These are phyloP conservation scores for Phrynocephalus versicolor DNA, from an alignment of 2,113 vertebrate genomes.

Conservation along the genomic window DNA sequence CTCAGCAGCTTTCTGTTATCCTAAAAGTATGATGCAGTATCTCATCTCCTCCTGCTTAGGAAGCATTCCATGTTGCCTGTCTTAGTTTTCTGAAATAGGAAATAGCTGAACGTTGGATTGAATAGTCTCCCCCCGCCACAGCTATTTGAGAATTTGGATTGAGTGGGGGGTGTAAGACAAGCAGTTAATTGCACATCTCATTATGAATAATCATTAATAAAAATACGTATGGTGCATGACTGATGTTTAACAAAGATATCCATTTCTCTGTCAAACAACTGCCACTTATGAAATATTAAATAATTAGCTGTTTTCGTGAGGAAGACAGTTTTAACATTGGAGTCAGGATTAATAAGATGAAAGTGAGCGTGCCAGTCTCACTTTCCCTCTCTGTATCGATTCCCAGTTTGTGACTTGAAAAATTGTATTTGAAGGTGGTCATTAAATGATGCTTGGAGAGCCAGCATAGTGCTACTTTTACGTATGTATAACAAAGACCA, in stretches of 20 bases:
- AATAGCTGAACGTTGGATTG: constrained; percentile 54
- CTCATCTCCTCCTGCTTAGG: constrained; percentile 54
- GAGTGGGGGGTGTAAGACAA: constrained; percentile 13
- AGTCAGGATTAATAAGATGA: constrained; percentile 28
- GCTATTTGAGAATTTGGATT: constrained; percentile 62
- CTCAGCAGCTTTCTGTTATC: constrained; percentile 54
- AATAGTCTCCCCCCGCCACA: constrained; percentile 61
- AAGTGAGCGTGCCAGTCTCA: background rate
- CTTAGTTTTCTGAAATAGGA: constrained; percentile 58
- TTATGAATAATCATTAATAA: constrained; percentile 42
- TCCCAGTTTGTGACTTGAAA: accelerated
- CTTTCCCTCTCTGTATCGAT: background rate
- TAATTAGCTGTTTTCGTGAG: constrained; percentile 27
- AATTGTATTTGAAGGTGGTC: background rate
- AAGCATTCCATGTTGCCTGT: constrained; percentile 58
- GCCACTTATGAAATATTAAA: constrained; percentile 27
- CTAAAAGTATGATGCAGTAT: constrained; percentile 57
- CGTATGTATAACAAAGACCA: background rate
- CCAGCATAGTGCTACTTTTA: background rate
- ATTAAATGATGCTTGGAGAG: constrained; percentile 13
- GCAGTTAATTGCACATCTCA: constrained; percentile 62
- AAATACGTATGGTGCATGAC: constrained; percentile 2
- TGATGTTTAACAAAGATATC: constrained; percentile 42
- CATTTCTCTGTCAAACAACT: constrained; percentile 19
- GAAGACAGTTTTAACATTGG: background rate